Conservation (phyloP, 2,888 invertebrate species). For the Scotopteryx bipunctaria region DNA sequence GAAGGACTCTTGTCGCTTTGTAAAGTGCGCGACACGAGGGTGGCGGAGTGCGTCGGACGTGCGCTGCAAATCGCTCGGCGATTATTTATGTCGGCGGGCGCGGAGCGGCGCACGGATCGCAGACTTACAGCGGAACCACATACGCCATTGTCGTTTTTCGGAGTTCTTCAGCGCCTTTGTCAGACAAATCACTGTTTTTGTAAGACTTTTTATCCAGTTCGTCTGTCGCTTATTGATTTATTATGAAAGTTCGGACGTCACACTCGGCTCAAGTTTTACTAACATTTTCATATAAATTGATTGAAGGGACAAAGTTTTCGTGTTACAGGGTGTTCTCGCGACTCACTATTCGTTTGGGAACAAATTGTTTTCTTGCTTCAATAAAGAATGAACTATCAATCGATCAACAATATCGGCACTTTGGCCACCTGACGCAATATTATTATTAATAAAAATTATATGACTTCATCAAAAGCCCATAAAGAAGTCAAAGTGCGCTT, state of each 20-base stretch:
- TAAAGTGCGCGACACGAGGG: too few species aligned
- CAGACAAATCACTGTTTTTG: slow-evolving; percentile 10
- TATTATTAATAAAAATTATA: slow-evolving; percentile 17
- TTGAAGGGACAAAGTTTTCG: slow-evolving; percentile 24
- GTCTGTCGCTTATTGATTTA: slow-evolving; percentile 27
- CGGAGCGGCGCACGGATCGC: too few species aligned
- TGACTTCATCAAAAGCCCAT: slow-evolving; percentile 14
- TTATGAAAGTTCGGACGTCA: slow-evolving; percentile 25
- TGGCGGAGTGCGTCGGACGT: too few species aligned
- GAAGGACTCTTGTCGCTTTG: too few species aligned
- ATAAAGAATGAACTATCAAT: slow-evolving; percentile 19
- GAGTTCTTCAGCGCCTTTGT: too few species aligned
- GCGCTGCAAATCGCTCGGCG: too few species aligned
- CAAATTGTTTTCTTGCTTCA: slow-evolving; percentile 20
- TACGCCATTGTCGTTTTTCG: not conserved
- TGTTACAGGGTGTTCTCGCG: slow-evolving; percentile 17
- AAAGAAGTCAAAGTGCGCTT: slow-evolving; percentile 19
- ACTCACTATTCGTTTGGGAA: slow-evolving; percentile 20
- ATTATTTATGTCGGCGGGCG: too few species aligned
- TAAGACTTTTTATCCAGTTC: slow-evolving; percentile 5
- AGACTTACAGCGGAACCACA: not conserved
- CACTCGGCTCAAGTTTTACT: slow-evolving; percentile 17
- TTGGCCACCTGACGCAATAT: slow-evolving; percentile 15
- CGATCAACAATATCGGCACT: slow-evolving; percentile 19
- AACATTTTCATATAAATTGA: slow-evolving; percentile 36